These are phyloP conservation scores for Mythimna impura DNA, from an alignment of 2,888 invertebrate genomes.

Conservation along the genomic window DNA sequence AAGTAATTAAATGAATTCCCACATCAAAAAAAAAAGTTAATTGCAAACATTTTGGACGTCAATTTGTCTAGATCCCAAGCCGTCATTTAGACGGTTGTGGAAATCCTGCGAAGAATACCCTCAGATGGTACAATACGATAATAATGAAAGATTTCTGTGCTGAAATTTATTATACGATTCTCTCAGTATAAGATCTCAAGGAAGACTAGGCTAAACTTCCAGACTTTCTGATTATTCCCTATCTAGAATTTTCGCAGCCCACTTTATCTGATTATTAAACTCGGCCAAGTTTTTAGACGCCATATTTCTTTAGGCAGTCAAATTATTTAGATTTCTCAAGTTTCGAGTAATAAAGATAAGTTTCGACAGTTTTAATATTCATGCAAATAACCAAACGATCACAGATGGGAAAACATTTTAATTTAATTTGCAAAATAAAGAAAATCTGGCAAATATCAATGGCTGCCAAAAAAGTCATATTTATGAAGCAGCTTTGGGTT, in stretches of 20 bases:
- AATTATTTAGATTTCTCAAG: conserved; percentile 18
- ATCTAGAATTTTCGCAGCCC: conserved; percentile 18
- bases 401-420: background rate
- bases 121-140: background rate
- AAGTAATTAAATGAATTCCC: too few species aligned
- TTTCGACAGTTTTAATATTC: conserved; percentile 1
- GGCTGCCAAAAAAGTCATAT: background rate
- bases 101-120: background rate
- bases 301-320: background rate
- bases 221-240: conserved; percentile 12
- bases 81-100: background rate
- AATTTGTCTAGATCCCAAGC: background rate
- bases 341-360: background rate
- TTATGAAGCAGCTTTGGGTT: too few species aligned
- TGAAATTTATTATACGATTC: conserved; percentile 10
- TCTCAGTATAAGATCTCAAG: background rate
- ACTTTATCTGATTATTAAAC: conserved; percentile 26
- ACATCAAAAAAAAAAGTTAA: too few species aligned
- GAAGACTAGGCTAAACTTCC: conserved; percentile 1
- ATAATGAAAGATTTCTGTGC: background rate
- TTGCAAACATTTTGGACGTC: background rate
- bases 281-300: conserved; percentile 10
- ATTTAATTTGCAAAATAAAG: background rate
- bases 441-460: background rate
- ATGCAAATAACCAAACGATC: background rate